phyloP scores from a whole-genome alignment of 2,888 invertebrate species.

The Cecidostiba fungosa region DNA sequence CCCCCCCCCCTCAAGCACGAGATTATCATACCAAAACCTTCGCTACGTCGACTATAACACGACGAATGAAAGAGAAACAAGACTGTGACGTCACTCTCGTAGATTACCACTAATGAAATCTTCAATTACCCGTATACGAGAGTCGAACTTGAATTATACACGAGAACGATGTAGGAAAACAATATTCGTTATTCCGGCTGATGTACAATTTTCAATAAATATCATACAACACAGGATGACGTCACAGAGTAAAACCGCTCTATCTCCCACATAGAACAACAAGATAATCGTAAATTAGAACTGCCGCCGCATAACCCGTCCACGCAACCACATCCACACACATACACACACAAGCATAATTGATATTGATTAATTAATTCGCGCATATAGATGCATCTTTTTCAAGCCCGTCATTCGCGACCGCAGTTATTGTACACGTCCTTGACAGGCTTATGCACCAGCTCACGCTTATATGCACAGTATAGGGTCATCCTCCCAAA shows the following conservation, averaged over 20 bases:
- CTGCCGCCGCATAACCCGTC: neutral
- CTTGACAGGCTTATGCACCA: slow-evolving; percentile 28
- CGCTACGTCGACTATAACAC: slow-evolving; percentile 8
- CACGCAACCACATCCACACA: neutral
- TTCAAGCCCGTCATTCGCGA: slow-evolving; percentile 37
- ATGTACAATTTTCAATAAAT: neutral
- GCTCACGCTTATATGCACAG: neutral
- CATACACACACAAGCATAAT: slow-evolving; percentile 8
- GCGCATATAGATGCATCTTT: neutral
- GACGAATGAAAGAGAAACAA: slow-evolving; percentile 30
- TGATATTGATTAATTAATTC: slow-evolving; percentile 53
- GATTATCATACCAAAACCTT: slow-evolving; percentile 54
- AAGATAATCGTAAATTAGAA: slow-evolving; percentile 39
- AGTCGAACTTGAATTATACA: neutral
- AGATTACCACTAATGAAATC: slow-evolving; percentile 30
- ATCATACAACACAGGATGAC: neutral
- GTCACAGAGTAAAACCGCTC: too few species aligned
- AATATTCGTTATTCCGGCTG: too few species aligned
- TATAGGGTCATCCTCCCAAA: slow-evolving; percentile 47
- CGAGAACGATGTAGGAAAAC: neutral
- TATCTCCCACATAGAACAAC: neutral
- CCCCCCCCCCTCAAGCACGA: slow-evolving; percentile 40
- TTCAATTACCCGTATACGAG: slow-evolving; percentile 23
- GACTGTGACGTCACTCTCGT: slow-evolving; percentile 30
- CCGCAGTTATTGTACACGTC: slow-evolving; percentile 48